phyloP scores from a whole-genome alignment of 2,888 invertebrate genomes.

The Octonoba sinensis region DNA sequence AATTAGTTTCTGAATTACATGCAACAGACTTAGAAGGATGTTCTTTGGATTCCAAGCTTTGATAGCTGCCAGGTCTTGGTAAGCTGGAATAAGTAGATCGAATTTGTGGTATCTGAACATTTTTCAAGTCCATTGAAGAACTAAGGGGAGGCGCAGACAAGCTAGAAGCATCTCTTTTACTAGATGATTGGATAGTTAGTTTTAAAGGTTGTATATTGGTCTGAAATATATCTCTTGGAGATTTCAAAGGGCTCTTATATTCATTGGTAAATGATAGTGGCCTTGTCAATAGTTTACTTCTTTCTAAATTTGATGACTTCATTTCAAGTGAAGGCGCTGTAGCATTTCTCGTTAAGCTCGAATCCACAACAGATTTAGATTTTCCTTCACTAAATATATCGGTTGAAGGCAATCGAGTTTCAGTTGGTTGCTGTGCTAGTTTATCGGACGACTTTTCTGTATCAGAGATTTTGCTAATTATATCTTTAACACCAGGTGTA shows the following conservation, averaged over 20 bases:
- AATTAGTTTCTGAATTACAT: constrained; percentile 9
- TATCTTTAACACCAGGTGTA: too few relatives aligned
- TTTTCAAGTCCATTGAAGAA: constrained; percentile 4
- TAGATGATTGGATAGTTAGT: constrained; percentile 27
- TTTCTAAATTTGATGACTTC: too few relatives aligned
- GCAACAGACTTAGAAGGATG: background rate
- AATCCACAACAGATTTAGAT: too few relatives aligned
- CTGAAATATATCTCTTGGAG: constrained; percentile 48
- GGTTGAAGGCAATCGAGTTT: too few relatives aligned
- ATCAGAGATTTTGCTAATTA: too few relatives aligned
- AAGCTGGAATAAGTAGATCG: constrained; percentile 37
- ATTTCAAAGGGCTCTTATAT: constrained; percentile 25
- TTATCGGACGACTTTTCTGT: too few relatives aligned
- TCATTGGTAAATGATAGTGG: constrained; percentile 14
- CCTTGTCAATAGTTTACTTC: background rate
- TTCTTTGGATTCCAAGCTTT: background rate
- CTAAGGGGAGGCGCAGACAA: constrained; percentile 1
- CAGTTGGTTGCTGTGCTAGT: too few relatives aligned
- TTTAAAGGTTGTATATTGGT: constrained; percentile 41
- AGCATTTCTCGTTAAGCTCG: too few relatives aligned
- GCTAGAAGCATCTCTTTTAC: constrained; percentile 24
- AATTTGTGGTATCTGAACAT: constrained; percentile 35
- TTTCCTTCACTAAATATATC: too few relatives aligned
- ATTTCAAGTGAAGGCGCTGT: too few relatives aligned
- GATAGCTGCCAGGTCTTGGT: constrained; percentile 29